phyloP scores from a whole-genome alignment of 2,797 vertebrate genomes.

The Esox lucius region DNA sequence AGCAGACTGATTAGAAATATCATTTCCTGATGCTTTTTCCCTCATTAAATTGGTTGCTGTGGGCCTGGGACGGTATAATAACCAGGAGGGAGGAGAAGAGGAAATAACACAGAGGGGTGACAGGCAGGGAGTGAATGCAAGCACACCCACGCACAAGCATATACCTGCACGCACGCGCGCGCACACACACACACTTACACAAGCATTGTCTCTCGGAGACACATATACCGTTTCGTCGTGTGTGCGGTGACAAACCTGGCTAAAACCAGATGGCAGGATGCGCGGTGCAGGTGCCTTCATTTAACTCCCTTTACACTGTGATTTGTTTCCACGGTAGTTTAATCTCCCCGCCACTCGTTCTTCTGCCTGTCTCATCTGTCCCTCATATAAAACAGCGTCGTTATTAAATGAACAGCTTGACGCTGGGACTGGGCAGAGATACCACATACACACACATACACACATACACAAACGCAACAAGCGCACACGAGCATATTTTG shows the following conservation, averaged over 20 bases:
- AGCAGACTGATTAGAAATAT: constrained; percentile 74
- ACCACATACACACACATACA: background rate
- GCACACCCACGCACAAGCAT: background rate
- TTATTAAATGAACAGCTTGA: constrained; percentile 47
- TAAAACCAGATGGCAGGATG: constrained; percentile 23
- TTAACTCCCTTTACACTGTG: constrained; percentile 52
- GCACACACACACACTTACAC: background rate
- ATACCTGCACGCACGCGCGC: background rate
- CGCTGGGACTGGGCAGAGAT: background rate
- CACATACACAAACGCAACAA: background rate
- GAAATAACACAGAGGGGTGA: constrained; percentile 44
- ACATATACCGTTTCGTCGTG: background rate
- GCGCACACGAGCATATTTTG: background rate
- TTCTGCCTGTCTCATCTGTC: constrained; percentile 50
- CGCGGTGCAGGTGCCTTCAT: constrained; percentile 50
- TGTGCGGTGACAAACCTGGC: background rate
- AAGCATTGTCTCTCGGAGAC: background rate
- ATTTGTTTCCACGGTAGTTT: constrained; percentile 56
- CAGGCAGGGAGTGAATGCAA: constrained; percentile 31
- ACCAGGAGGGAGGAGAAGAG: constrained; percentile 29
- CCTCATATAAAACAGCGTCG: constrained; percentile 52
- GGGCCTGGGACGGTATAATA: constrained; percentile 21
- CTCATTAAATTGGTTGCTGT: constrained; percentile 54
- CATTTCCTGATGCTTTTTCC: constrained; percentile 67
- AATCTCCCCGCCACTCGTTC: constrained; percentile 51